A percentile compares a stretch with the other conserved stretches of the same genome.
phyloP scores from a whole-genome alignment of 2,797 vertebrate species.

The Darevskia mixta region DNA sequence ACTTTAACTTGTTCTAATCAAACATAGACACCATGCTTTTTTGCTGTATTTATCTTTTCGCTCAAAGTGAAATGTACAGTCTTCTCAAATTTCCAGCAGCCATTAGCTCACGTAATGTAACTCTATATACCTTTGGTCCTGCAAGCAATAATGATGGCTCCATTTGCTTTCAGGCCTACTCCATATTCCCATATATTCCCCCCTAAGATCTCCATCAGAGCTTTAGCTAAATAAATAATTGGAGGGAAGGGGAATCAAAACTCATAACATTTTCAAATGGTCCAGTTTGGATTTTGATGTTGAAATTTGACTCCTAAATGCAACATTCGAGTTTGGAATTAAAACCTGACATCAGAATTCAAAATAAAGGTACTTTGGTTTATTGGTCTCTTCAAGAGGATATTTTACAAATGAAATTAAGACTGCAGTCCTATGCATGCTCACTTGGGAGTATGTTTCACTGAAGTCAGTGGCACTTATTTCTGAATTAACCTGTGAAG shows the following conservation, averaged over 20 bases:
- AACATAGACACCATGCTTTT: too few species aligned
- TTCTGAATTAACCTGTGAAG: too few species aligned
- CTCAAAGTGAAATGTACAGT: too few species aligned
- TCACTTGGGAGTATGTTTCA: too few species aligned
- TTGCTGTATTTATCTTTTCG: too few species aligned
- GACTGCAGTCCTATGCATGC: too few species aligned
- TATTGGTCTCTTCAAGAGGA: background rate
- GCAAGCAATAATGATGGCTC: background rate
- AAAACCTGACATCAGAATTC: background rate
- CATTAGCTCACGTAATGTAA: too few species aligned
- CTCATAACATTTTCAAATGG: background rate
- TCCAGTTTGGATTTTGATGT: background rate
- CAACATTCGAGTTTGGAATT: background rate
- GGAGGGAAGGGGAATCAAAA: background rate
- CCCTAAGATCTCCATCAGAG: background rate
- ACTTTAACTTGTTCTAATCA: too few species aligned
- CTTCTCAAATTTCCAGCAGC: too few species aligned
- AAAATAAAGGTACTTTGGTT: background rate
- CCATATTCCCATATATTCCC: background rate
- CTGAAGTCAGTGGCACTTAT: too few species aligned
- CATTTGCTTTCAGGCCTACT: background rate
- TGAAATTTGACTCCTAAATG: background rate
- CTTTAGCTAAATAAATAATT: background rate
- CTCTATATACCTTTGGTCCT: too few species aligned
- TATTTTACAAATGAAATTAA: background rate